Evolutionary conservation across 2,888 invertebrate species (phyloP).

Genomic region (Nomada goodeniana): DNA sequence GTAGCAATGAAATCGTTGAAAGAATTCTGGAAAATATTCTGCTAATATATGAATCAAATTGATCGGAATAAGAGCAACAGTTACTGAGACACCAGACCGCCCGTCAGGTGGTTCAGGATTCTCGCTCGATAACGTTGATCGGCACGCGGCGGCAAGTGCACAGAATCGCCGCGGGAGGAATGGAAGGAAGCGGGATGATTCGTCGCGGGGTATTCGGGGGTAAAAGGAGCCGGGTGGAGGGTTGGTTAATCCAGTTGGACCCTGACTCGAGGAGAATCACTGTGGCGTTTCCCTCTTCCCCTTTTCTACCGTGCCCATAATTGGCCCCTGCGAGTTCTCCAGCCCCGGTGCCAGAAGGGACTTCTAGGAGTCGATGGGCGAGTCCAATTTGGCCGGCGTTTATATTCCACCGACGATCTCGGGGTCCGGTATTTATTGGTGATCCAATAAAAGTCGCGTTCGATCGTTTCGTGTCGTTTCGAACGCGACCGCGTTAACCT

Average conservation of each 20-base stretch:
- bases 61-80: neutral
- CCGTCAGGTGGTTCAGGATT: conserved; percentile 29
- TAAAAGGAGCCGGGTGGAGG: conserved; percentile 69
- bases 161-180: conserved; percentile 30
- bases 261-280: conserved; percentile 72
- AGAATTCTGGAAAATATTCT: too few species aligned
- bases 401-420: conserved; percentile 67
- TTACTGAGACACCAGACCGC: conserved; percentile 8
- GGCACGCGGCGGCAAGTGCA: conserved; percentile 19
- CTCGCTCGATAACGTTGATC: conserved; percentile 7
- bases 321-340: conserved; percentile 78
- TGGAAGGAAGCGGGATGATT: conserved; percentile 53
- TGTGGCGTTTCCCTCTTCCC: conserved; percentile 58
- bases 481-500: conserved; percentile 20
- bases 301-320: conserved; percentile 71
- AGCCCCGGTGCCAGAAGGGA: conserved; percentile 80
- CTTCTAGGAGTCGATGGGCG: conserved; percentile 81
- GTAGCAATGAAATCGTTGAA: too few species aligned
- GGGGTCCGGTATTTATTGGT: conserved; percentile 73
- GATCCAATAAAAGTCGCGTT: conserved; percentile 78
- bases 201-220: conserved; percentile 61
- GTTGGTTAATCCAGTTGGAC: conserved; percentile 77
- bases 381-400: conserved; percentile 78
- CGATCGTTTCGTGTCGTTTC: conserved; percentile 36
- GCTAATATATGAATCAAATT: too few species aligned